Evolutionary conservation across 2,113 vertebrate genomes (phyloP).

Genomic region (Zosterops borbonicus): DNA sequence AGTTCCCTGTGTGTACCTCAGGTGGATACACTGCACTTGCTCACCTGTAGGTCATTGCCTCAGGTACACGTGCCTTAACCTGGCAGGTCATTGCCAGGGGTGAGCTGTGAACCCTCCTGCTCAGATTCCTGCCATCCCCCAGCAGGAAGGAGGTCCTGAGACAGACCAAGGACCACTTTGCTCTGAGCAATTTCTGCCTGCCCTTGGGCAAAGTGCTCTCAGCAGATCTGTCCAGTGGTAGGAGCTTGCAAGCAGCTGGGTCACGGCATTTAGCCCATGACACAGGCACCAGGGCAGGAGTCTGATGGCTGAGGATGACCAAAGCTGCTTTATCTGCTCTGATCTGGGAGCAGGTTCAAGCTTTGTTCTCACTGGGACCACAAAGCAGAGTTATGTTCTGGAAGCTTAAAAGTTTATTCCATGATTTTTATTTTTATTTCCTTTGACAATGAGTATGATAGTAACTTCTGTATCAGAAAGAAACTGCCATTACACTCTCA

Average conservation of each 20-base stretch:
- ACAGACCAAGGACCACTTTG: neutral
- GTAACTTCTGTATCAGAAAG: neutral
- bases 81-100: neutral
- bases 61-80: accelerated
- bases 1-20: neutral
- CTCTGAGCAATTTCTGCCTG: neutral
- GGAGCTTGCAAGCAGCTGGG: neutral
- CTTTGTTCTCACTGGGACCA: neutral
- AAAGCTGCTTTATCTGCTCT: neutral
- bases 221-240: neutral
- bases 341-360: neutral
- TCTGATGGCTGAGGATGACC: neutral
- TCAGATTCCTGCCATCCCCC: neutral
- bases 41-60: neutral
- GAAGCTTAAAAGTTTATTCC: neutral
- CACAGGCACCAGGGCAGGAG: neutral
- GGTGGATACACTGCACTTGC: neutral
- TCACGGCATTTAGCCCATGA: neutral
- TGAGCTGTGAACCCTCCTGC: neutral
- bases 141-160: neutral
- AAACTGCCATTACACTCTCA: neutral
- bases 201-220: neutral
- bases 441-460: neutral
- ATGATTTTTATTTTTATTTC: neutral
- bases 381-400: neutral